Evolutionary conservation across 2,113 vertebrate genomes (phyloP).

Genomic region (Aspiorhynchus laticeps): DNA sequence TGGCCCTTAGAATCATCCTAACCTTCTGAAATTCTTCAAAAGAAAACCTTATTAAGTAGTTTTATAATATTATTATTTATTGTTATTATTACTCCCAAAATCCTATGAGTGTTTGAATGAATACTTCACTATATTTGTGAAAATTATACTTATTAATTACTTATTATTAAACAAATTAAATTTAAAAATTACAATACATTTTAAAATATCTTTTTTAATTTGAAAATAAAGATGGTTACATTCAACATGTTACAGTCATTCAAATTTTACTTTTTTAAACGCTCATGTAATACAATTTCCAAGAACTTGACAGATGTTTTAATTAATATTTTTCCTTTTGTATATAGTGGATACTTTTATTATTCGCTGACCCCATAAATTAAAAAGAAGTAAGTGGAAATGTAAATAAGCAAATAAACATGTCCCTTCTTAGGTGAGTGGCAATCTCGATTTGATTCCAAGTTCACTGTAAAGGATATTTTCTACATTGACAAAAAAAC

Average conservation of each 20-base stretch:
- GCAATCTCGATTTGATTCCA: constrained; percentile 84
- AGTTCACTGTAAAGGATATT: constrained; percentile 73
- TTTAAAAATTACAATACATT: too few relatives aligned
- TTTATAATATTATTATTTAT: too few relatives aligned
- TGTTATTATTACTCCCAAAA: too few relatives aligned
- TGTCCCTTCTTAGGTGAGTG: constrained; percentile 79
- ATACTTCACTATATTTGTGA: too few relatives aligned
- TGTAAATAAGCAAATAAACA: neutral
- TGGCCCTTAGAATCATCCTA: too few relatives aligned
- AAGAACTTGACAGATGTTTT: neutral
- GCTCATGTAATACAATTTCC: neutral
- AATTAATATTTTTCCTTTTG: neutral
- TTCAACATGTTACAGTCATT: neutral
- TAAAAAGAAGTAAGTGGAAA: neutral
- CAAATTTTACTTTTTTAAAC: neutral
- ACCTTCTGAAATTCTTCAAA: too few relatives aligned
- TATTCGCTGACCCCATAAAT: neutral
- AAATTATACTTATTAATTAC: too few relatives aligned
- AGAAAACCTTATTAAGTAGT: too few relatives aligned
- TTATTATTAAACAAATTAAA: too few relatives aligned
- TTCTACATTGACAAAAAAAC: constrained; percentile 82
- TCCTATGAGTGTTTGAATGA: too few relatives aligned
- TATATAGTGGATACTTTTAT: neutral
- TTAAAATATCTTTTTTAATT: too few relatives aligned
- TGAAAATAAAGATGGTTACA: too few relatives aligned